These are phyloP conservation scores for Linnaemya vulpina DNA, from an alignment of 2,888 invertebrate species.

Conservation along the genomic window DNA sequence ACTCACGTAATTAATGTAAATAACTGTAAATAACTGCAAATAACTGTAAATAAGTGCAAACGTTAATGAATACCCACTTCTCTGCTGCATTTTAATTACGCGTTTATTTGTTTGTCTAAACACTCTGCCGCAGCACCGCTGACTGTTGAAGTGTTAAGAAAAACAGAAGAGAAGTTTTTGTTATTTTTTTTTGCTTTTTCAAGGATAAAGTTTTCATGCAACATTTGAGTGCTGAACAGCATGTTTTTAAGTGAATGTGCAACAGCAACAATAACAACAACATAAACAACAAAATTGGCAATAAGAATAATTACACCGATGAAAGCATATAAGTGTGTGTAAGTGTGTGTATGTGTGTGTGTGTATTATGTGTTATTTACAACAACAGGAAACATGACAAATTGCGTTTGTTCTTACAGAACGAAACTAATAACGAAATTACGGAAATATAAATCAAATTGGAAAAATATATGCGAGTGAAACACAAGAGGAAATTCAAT, in stretches of 20 bases:
- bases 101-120: background rate
- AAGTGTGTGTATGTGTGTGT: too few relatives aligned
- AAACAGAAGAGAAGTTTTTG: constrained; percentile 15
- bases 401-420: constrained; percentile 41
- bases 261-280: constrained; percentile 20
- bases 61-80: background rate
- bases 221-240: constrained; percentile 46
- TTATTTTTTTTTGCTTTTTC: too few relatives aligned
- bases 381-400: constrained; percentile 45
- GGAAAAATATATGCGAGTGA: constrained; percentile 38
- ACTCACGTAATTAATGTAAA: too few relatives aligned
- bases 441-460: constrained; percentile 60
- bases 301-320: background rate
- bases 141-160: constrained; percentile 40
- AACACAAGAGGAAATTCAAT: constrained; percentile 6
- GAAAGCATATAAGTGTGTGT: background rate
- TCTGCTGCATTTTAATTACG: background rate
- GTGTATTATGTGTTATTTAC: constrained; percentile 12
- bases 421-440: constrained; percentile 65
- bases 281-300: constrained; percentile 23
- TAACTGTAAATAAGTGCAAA: background rate
- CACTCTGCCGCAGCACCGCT: constrained; percentile 13
- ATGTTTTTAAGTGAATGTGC: constrained; percentile 39
- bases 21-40: too few relatives aligned
- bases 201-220: constrained; percentile 50